Conservation (phyloP, 2,797 vertebrate species). For the Lindbergichthys nudifrons region DNA sequence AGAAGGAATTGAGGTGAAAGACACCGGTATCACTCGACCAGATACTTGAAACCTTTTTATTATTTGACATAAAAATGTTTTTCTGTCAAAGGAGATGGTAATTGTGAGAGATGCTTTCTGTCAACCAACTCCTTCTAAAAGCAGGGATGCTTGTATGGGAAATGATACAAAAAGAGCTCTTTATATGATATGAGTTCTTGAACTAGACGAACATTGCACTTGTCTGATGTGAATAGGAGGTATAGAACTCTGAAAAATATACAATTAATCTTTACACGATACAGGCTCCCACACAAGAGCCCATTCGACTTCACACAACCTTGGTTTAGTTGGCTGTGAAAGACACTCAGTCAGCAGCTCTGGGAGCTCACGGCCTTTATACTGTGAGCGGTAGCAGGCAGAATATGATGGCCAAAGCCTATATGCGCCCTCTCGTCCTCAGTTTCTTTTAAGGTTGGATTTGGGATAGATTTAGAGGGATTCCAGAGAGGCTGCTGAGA, state of each 20-base stretch:
- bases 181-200: slow-evolving; percentile 2
- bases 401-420: slow-evolving; percentile 25
- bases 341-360: slow-evolving; percentile 28
- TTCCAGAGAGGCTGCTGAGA: slow-evolving; percentile 24
- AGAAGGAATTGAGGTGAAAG: slow-evolving; percentile 12
- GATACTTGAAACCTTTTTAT: slow-evolving; percentile 20
- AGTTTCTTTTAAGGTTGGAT: slow-evolving; percentile 48
- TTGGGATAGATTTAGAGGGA: slow-evolving; percentile 52
- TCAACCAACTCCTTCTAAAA: not conserved
- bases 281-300: not conserved
- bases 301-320: not conserved
- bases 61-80: not conserved
- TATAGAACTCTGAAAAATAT: not conserved
- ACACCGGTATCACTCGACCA: slow-evolving; percentile 14
- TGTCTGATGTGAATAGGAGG: not conserved
- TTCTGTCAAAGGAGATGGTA: not conserved
- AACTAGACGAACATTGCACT: slow-evolving; percentile 1
- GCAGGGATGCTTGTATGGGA: not conserved
- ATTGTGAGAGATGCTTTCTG: not conserved
- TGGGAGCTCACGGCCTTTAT: slow-evolving; percentile 2
- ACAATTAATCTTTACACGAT: not conserved
- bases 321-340: slow-evolving; percentile 9
- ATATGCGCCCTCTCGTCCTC: slow-evolving; percentile 19
- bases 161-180: not conserved
- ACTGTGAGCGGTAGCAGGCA: slow-evolving; percentile 6